A percentile compares a stretch with the other conserved stretches of the same genome.
Evolutionary conservation across 2,888 invertebrate genomes (phyloP).

Genomic region (Ferrisia virgata): DNA sequence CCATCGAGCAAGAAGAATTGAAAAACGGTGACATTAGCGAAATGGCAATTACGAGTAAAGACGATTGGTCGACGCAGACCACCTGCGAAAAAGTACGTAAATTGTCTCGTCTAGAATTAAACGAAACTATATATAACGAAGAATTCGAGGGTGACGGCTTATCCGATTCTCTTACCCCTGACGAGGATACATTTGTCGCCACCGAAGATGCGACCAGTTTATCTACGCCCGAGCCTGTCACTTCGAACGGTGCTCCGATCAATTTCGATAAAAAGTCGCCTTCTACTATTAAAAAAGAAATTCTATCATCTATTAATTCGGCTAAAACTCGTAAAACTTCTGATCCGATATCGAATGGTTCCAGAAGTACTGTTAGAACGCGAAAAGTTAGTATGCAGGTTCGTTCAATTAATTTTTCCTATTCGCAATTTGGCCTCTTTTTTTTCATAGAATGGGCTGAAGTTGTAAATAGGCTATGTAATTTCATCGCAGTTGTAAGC

Average conservation of each 20-base stretch:
- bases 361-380: background rate
- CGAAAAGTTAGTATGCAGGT: conserved; percentile 37
- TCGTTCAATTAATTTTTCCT: background rate
- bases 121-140: conserved; percentile 23
- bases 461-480: background rate
- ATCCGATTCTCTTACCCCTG: background rate
- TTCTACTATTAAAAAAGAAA: conserved; percentile 38
- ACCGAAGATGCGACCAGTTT: background rate
- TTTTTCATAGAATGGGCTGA: background rate
- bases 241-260: background rate
- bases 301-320: background rate
- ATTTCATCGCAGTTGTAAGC: background rate
- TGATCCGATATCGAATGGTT: conserved; percentile 12
- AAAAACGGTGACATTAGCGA: background rate
- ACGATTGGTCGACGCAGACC: conserved; percentile 29
- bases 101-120: background rate
- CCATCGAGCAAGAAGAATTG: background rate
- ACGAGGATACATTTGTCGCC: background rate
- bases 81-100: conserved; percentile 9
- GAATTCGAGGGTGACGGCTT: background rate
- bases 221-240: background rate
- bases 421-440: too few relatives aligned
- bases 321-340: conserved; percentile 19
- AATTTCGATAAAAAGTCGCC: conserved; percentile 39
- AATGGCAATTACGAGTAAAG: background rate